These are phyloP conservation scores for Ganaspis brasiliensis DNA, from an alignment of 2,888 invertebrate species.

Conservation along the genomic window DNA sequence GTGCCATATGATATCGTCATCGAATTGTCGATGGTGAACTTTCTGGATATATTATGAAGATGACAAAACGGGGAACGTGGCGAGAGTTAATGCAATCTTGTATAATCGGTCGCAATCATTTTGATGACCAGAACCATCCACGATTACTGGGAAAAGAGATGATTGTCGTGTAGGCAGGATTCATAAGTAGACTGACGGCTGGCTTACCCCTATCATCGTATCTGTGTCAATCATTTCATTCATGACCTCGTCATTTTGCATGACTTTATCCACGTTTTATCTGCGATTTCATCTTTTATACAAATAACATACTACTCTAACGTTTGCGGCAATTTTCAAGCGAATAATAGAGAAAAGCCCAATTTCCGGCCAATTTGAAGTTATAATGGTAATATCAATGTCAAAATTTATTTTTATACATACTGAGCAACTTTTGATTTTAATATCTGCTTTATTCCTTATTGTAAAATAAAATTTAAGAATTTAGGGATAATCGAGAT, in stretches of 20 bases:
- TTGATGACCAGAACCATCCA: conserved; percentile 77
- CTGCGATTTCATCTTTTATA: background rate
- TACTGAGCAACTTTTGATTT: too few relatives aligned
- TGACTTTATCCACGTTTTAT: conserved; percentile 34
- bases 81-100: conserved; percentile 77
- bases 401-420: too few relatives aligned
- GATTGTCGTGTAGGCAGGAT: conserved; percentile 78
- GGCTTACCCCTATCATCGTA: conserved; percentile 59
- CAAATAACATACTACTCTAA: too few relatives aligned
- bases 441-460: too few relatives aligned
- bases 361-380: too few relatives aligned
- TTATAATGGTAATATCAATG: too few relatives aligned
- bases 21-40: conserved; percentile 37
- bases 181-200: conserved; percentile 70
- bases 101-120: conserved; percentile 78
- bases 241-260: conserved; percentile 45
- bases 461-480: too few relatives aligned
- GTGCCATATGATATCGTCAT: background rate
- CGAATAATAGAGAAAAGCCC: too few relatives aligned
- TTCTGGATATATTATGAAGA: conserved; percentile 52
- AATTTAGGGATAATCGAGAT: too few relatives aligned
- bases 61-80: conserved; percentile 59
- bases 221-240: conserved; percentile 68
- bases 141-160: conserved; percentile 77
- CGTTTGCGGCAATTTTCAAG: too few relatives aligned